Conservation (phyloP, 2,888 invertebrate genomes). For the Mythimna impura region DNA sequence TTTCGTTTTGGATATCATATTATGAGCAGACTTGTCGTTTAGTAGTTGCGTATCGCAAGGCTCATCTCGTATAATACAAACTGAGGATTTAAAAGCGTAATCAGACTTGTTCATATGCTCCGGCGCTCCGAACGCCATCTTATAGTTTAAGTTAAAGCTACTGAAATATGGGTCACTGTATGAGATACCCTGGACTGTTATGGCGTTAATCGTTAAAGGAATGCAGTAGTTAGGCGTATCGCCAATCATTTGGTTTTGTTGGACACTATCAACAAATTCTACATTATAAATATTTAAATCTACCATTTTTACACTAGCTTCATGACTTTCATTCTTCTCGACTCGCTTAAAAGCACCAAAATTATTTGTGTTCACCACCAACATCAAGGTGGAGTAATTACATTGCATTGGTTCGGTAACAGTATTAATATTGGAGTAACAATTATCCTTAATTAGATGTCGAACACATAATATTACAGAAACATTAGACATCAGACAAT, state of each 20-base stretch:
- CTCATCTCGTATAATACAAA: conserved; percentile 90
- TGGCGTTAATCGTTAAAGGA: conserved; percentile 91
- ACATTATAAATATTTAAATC: conserved; percentile 91
- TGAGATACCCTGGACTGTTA: conserved; percentile 91
- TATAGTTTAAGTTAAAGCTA: conserved; percentile 91
- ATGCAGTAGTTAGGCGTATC: conserved; percentile 90
- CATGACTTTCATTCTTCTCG: conserved; percentile 90
- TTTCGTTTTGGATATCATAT: conserved; percentile 84
- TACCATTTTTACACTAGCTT: conserved; percentile 90
- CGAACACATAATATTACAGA: conserved; percentile 92
- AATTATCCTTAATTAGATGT: conserved; percentile 91
- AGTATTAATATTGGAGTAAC: conserved; percentile 90
- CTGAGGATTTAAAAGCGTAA: conserved; percentile 91
- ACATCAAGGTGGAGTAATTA: conserved; percentile 91
- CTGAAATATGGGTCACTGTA: conserved; percentile 91
- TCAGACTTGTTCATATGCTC: conserved; percentile 91
- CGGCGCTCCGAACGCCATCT: conserved; percentile 90
- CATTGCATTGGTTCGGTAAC: conserved; percentile 91
- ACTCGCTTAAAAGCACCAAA: conserved; percentile 91
- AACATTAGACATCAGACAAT: conserved; percentile 90
- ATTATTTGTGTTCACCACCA: conserved; percentile 90
- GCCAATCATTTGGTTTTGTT: conserved; percentile 91
- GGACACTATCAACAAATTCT: conserved; percentile 91
- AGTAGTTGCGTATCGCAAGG: conserved; percentile 87
- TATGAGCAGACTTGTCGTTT: conserved; percentile 85